A percentile compares a stretch with the other conserved stretches of the same genome.
Evolutionary conservation across 2,888 invertebrate species (phyloP).

Genomic region (Odiellus spinosus): DNA sequence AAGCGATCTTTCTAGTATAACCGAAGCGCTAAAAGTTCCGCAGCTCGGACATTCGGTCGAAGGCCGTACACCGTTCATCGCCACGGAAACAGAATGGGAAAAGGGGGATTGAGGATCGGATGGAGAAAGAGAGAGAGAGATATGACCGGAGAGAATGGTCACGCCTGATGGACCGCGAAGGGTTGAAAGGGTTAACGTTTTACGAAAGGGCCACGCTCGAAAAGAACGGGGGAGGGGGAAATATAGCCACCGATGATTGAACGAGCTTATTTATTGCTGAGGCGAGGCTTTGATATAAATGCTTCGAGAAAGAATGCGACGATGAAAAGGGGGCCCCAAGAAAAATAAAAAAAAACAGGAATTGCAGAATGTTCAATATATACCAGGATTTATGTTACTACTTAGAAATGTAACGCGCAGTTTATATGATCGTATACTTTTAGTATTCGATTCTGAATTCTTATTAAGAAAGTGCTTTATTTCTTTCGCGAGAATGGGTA

Average conservation of each 20-base stretch:
- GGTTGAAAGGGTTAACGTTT: not conserved
- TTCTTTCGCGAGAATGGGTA: no score
- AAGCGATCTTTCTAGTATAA: no score
- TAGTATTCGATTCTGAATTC: no score
- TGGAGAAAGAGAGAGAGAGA: not conserved
- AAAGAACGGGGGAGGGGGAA: no score
- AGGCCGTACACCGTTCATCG: no score
- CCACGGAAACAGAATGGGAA: no score
- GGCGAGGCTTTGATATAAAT: not conserved
- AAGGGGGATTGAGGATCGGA: not conserved
- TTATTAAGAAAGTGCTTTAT: no score
- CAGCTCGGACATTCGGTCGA: not conserved
- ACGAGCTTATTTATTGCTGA: not conserved
- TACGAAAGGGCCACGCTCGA: not conserved
- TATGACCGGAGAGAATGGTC: not conserved
- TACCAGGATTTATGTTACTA: no score
- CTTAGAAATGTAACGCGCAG: no score
- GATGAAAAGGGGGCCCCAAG: not conserved
- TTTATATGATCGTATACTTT: no score
- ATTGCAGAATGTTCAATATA: no score
- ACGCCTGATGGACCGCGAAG: not conserved
- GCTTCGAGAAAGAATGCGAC: not conserved
- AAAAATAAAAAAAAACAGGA: not conserved
- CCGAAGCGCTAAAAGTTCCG: no score
- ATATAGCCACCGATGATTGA: not conserved